Evolutionary conservation across 2,797 vertebrate genomes (phyloP).

Genomic region (Spondyliosoma cantharus): DNA sequence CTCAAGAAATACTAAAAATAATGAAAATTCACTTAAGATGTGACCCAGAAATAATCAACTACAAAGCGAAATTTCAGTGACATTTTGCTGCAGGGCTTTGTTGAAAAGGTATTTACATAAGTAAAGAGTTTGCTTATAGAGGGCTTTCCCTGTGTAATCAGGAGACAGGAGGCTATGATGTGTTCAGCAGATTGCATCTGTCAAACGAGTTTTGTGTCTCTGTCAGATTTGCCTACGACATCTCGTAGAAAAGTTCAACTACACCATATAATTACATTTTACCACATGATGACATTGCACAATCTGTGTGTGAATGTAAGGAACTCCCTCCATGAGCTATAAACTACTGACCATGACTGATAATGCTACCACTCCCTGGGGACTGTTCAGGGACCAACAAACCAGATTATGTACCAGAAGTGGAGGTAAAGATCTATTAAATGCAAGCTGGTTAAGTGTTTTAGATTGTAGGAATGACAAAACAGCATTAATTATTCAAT

Average conservation of each 20-base stretch:
- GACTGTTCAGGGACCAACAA: not conserved
- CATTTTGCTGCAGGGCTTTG: not conserved
- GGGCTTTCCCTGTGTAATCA: not conserved
- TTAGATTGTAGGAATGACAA: not conserved
- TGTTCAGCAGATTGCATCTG: conserved; percentile 4
- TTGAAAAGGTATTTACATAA: conserved; percentile 1
- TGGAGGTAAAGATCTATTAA: not conserved
- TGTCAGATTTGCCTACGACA: not conserved
- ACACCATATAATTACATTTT: not conserved
- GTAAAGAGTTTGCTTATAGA: not conserved
- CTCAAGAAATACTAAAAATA: not conserved
- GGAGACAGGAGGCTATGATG: not conserved
- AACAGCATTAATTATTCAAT: not conserved
- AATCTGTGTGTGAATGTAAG: not conserved
- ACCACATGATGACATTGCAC: not conserved
- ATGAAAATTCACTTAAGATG: not conserved
- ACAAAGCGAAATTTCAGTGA: not conserved
- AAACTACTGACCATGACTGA: not conserved
- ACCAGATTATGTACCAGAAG: not conserved
- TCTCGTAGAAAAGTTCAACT: not conserved
- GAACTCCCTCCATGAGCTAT: not conserved
- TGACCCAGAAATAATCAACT: not conserved
- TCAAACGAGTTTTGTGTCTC: conserved; percentile 9
- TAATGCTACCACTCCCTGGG: conserved; percentile 19
- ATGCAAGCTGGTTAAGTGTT: not conserved